A percentile compares a stretch with the other conserved stretches of the same genome.
These are phyloP conservation scores for Philantomba maxwellii DNA, from an alignment of 2,113 vertebrate genomes.

Conservation along the genomic window DNA sequence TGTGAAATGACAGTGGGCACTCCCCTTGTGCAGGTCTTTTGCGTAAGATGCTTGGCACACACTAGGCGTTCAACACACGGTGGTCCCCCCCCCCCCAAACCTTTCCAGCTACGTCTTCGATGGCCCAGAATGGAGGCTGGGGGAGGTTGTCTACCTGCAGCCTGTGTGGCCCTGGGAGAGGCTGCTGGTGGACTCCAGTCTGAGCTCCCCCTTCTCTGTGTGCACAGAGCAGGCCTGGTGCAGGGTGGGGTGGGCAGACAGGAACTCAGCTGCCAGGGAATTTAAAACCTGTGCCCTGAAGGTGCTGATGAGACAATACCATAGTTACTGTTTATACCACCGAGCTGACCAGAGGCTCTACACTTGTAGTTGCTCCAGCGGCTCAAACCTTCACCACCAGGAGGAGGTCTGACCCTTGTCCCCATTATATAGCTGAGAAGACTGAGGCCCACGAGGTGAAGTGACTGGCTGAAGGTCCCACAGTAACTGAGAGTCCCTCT, in stretches of 20 bases:
- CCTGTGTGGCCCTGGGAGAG: not conserved
- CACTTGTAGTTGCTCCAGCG: rapidly evolving
- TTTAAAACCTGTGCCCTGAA: not conserved
- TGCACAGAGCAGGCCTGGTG: rapidly evolving
- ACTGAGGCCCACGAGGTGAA: not conserved
- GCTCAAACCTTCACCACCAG: not conserved
- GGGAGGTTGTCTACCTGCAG: rapidly evolving
- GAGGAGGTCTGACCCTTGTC: not conserved
- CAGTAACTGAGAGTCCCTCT: no score
- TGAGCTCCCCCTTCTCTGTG: not conserved
- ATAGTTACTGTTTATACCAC: rapidly evolving
- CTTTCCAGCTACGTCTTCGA: not conserved
- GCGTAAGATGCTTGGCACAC: not conserved
- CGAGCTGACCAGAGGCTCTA: not conserved
- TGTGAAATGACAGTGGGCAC: not conserved
- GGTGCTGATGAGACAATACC: not conserved
- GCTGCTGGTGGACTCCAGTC: rapidly evolving
- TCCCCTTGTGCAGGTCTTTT: not conserved
- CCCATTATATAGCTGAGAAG: not conserved
- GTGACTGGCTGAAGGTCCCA: not conserved
- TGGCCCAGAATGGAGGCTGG: rapidly evolving
- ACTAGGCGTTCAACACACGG: rapidly evolving
- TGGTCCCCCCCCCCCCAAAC: not conserved
- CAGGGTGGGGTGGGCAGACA: rapidly evolving
- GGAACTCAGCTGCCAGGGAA: rapidly evolving